phyloP scores from a whole-genome alignment of 2,113 vertebrate species.

The Meriones unguiculatus region DNA sequence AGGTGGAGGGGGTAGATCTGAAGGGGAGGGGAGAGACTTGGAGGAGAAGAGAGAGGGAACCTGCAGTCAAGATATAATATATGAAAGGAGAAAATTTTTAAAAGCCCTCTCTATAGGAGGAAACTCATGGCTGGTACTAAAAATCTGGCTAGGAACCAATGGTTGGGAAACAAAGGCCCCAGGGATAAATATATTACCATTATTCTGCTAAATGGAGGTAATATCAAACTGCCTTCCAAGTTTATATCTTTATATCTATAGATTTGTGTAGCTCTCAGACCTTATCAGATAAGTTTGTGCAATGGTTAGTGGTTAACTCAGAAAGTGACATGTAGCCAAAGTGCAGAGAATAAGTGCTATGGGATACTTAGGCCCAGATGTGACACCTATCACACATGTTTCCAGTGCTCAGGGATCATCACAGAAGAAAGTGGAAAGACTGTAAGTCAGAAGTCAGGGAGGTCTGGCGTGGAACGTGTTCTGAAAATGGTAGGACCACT shows the following conservation, averaged over 20 bases:
- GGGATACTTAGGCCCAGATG: not conserved
- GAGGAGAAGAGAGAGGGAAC: not conserved
- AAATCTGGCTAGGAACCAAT: not conserved
- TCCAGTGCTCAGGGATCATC: not conserved
- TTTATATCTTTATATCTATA: not conserved
- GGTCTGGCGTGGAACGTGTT: not conserved
- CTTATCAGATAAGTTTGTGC: not conserved
- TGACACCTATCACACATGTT: not conserved
- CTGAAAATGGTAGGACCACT: not conserved
- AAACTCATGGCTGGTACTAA: not conserved
- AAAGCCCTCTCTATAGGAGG: not conserved
- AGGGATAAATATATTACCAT: not conserved
- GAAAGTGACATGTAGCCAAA: not conserved
- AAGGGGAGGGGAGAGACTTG: not conserved
- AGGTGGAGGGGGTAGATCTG: not conserved
- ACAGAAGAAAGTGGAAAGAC: not conserved
- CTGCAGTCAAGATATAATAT: not conserved
- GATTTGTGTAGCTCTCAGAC: not conserved
- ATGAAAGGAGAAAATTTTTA: not conserved
- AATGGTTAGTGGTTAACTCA: not conserved
- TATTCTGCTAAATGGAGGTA: not conserved
- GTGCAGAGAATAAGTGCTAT: not conserved
- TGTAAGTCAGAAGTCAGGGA: not conserved
- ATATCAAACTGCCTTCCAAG: not conserved
- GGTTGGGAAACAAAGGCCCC: not conserved